phyloP scores from a whole-genome alignment of 2,888 invertebrate species.

The Eupithecia pulchellata region DNA sequence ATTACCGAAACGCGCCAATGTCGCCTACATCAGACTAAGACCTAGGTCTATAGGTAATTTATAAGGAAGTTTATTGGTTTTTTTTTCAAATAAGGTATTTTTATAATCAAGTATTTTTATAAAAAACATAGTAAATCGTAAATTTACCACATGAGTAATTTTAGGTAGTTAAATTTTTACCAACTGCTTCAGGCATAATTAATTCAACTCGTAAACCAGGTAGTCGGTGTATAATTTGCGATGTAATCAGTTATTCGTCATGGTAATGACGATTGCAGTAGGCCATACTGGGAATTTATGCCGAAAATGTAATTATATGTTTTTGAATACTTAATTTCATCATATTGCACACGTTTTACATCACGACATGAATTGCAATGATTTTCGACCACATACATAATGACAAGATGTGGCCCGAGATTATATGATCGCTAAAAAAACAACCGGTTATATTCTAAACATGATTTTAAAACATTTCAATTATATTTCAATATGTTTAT shows the following conservation, averaged over 20 bases:
- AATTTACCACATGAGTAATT: background rate
- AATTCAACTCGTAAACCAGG: constrained; percentile 12
- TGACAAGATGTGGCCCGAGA: background rate
- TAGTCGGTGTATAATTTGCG: constrained; percentile 30
- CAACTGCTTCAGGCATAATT: background rate
- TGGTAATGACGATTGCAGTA: constrained; percentile 36
- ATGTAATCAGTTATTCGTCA: constrained; percentile 30
- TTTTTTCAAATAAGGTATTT: too few species aligned
- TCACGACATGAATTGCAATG: too few species aligned
- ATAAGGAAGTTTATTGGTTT: too few species aligned
- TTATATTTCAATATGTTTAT: too few species aligned
- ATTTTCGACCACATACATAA: too few species aligned
- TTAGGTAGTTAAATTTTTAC: background rate
- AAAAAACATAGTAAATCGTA: too few species aligned
- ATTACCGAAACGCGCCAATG: background rate
- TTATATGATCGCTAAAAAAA: background rate
- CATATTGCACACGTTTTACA: background rate
- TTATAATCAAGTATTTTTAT: too few species aligned
- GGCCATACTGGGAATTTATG: constrained; percentile 20
- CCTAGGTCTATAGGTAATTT: background rate
- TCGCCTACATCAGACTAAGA: background rate
- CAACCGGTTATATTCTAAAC: background rate
- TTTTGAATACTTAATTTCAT: background rate
- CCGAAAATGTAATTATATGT: background rate
- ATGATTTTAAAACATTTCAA: background rate